Evolutionary conservation across 2,797 vertebrate genomes (phyloP), one percentile per base, ranked within the genome.

Genomic region (Syncerus caffer): DNA sequence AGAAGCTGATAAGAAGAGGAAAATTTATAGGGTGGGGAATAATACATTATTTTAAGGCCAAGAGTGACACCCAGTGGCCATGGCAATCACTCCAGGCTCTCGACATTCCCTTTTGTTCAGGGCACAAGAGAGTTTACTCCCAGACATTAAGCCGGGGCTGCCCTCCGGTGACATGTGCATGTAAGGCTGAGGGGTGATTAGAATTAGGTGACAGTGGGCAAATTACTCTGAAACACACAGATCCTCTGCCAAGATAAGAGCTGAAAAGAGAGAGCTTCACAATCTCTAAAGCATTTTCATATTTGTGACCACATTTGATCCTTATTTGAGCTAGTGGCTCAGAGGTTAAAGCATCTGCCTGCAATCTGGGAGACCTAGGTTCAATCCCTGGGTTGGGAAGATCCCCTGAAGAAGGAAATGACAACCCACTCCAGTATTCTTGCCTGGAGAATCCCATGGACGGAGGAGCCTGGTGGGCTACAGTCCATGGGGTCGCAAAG

Each of bases 21-120:
- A 86, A 74, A 60, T n/a, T 58, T 45, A 47, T 16, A 19, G 6
- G 23, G 15, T 29, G 4, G 6, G 17, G 45, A 21, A 74, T 3
- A 25, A 60, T 6, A 31, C 6, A 45, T 53, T 57, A 97, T 98
- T 95, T 89, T 86, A 92, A 95, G 58, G 51, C 74, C 71, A 90
- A 96, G 95, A 38, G 96, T 86, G 98, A 86, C 98, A 97, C 95
- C 97, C 27, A 83, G 95, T 96, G 98, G 96, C 55, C 27, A 80
- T 0, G 23, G 31, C 38, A 29, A 92, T 94, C 74, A 94, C 50
- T 83, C 12, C 55, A 64, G 15, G 23, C 15, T 82, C 45, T 79
- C 60, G 10, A 62, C 21, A 14, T 80, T 93, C 17, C 11, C 31
- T 60, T 58, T 15, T 4, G 21, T 64, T 53, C 27, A 55, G 60